Evolutionary conservation across 2,797 vertebrate genomes (phyloP).

Genomic region (Paramormyrops hopkinsi): DNA sequence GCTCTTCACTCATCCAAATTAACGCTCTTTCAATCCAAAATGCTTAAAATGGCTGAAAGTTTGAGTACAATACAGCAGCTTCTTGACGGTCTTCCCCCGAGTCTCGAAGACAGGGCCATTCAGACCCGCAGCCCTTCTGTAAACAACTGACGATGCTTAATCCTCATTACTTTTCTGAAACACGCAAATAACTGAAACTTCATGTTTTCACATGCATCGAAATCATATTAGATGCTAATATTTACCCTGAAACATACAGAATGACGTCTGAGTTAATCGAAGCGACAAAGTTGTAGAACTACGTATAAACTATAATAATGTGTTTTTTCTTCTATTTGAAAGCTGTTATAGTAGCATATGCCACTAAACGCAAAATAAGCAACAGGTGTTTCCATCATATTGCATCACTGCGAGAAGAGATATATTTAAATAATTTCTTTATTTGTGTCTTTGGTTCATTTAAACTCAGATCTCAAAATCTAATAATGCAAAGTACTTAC

Average conservation of each 20-base stretch:
- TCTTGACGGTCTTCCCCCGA: background rate
- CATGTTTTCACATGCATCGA: background rate
- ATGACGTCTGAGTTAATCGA: background rate
- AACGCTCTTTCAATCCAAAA: background rate
- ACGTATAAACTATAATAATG: background rate
- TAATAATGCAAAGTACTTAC: background rate
- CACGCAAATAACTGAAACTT: background rate
- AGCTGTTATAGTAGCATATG: background rate
- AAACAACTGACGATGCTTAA: background rate
- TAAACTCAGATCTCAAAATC: background rate
- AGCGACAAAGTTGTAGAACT: background rate
- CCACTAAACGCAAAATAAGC: background rate
- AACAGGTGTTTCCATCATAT: background rate
- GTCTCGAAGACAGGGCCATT: background rate
- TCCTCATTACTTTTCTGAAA: background rate
- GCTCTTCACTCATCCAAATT: background rate
- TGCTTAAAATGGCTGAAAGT: background rate
- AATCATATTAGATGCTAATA: background rate
- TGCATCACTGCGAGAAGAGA: background rate
- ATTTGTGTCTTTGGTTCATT: background rate
- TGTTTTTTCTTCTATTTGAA: background rate
- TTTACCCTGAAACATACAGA: background rate
- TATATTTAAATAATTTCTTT: background rate
- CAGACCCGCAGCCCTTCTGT: background rate
- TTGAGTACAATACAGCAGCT: background rate